These are phyloP conservation scores for Sebastes flavidus DNA, from an alignment of 2,797 vertebrate genomes.

Conservation along the genomic window DNA sequence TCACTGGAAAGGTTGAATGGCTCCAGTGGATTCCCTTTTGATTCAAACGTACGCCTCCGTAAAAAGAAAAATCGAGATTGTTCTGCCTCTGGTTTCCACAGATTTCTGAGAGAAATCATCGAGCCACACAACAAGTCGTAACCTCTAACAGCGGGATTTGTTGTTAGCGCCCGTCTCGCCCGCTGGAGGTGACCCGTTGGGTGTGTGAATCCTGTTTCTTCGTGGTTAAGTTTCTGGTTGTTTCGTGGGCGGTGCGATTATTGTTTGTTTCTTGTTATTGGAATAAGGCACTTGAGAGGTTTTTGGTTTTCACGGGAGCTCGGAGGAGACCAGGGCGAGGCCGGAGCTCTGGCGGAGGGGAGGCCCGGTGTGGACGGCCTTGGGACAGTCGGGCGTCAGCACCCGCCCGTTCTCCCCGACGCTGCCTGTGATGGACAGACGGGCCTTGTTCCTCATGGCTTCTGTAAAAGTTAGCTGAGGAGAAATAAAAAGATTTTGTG, in stretches of 20 bases:
- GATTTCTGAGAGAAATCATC: slow-evolving; percentile 14
- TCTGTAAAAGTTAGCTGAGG: slow-evolving; percentile 97
- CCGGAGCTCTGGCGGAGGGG: slow-evolving; percentile 97
- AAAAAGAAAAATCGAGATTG: slow-evolving; percentile 69
- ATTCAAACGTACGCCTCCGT: slow-evolving; percentile 57
- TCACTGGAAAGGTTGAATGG: slow-evolving; percentile 37
- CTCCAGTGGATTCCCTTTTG: slow-evolving; percentile 47
- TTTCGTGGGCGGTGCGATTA: slow-evolving; percentile 39
- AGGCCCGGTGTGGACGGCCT: slow-evolving; percentile 94
- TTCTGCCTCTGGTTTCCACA: slow-evolving; percentile 49
- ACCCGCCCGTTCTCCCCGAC: slow-evolving; percentile 98
- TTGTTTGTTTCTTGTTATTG: slow-evolving; percentile 38
- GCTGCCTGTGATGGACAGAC: slow-evolving; percentile 98
- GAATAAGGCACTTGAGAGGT: slow-evolving; percentile 95
- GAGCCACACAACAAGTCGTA: background rate
- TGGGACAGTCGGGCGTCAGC: slow-evolving; percentile 97
- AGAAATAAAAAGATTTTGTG: slow-evolving; percentile 27
- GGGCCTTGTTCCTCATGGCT: slow-evolving; percentile 99
- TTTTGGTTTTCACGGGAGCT: slow-evolving; percentile 99
- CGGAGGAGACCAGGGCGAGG: slow-evolving; percentile 97
- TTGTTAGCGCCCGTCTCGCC: slow-evolving; percentile 5
- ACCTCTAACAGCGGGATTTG: slow-evolving; percentile 5
- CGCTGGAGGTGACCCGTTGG: slow-evolving; percentile 31
- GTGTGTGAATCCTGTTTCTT: slow-evolving; percentile 49
- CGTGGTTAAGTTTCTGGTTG: slow-evolving; percentile 39